phyloP scores from a whole-genome alignment of 2,113 vertebrate genomes.

The Alligator mississippiensis region DNA sequence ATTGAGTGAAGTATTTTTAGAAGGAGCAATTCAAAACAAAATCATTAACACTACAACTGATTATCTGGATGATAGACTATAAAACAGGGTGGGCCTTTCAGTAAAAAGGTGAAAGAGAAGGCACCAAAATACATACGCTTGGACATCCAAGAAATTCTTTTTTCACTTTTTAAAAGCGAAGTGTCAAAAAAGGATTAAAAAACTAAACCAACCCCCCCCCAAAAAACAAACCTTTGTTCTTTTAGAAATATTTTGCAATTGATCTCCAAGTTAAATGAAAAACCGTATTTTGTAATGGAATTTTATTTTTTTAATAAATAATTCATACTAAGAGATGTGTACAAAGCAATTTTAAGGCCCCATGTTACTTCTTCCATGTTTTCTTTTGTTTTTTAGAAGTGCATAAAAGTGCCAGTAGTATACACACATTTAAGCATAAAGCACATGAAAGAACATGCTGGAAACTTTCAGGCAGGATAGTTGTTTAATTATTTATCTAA shows the following conservation, averaged over 20 bases:
- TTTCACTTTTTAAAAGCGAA: background rate
- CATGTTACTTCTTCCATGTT: background rate
- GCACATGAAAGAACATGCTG: background rate
- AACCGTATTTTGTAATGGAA: background rate
- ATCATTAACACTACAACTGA: background rate
- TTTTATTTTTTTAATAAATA: background rate
- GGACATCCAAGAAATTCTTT: background rate
- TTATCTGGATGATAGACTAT: background rate
- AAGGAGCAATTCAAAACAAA: fast-evolving
- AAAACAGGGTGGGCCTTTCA: background rate
- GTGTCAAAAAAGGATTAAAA: background rate
- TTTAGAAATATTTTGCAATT: background rate
- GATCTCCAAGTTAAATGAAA: background rate
- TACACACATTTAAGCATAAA: background rate
- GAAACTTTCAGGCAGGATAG: background rate
- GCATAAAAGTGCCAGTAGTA: background rate
- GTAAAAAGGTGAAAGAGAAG: background rate
- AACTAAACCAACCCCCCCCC: too few relatives aligned
- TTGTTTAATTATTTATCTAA: background rate
- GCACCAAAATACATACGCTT: background rate
- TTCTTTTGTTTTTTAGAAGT: background rate
- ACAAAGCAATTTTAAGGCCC: background rate
- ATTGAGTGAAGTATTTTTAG: background rate
- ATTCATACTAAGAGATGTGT: background rate
- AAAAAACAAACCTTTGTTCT: background rate